Percentiles rank a stretch among this genome's conserved stretches.
Conservation (phyloP, 2,888 invertebrate species). For the Tachystola acroxantha region DNA sequence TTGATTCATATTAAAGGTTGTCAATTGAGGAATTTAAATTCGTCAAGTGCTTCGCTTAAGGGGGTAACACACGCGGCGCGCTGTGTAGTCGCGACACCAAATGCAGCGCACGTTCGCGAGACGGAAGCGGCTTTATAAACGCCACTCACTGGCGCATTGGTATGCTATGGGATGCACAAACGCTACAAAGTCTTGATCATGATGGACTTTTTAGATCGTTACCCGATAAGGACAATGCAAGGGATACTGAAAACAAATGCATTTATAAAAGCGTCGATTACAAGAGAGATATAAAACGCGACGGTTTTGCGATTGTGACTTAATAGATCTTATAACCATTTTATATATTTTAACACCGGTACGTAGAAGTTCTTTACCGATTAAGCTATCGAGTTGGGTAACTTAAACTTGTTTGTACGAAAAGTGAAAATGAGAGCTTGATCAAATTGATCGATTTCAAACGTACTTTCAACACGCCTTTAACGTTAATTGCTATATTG, state of each 20-base stretch:
- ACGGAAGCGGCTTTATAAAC: constrained; percentile 63
- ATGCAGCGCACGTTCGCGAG: constrained; percentile 56
- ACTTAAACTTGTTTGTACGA: neutral
- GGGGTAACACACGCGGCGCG: constrained; percentile 50
- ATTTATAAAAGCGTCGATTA: neutral
- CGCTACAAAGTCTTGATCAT: constrained; percentile 45
- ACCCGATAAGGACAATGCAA: constrained; percentile 7
- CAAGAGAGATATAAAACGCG: no score
- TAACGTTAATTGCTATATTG: no score
- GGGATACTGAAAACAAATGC: neutral
- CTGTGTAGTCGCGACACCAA: constrained; percentile 38
- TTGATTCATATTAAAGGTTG: constrained; percentile 2
- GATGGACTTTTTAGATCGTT: constrained; percentile 13
- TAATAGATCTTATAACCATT: no score
- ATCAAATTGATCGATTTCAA: neutral
- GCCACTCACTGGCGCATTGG: constrained; percentile 44
- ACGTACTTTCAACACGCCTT: no score
- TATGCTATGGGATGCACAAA: constrained; percentile 59
- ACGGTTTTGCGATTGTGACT: no score
- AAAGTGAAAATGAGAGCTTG: neutral
- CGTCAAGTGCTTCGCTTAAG: constrained; percentile 51
- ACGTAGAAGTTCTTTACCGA: no score
- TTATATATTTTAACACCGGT: no score
- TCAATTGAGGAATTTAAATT: constrained; percentile 37
- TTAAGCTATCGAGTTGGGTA: neutral